Evolutionary conservation across 2,888 invertebrate species (phyloP).

Genomic region (Polymixis flavicincta): DNA sequence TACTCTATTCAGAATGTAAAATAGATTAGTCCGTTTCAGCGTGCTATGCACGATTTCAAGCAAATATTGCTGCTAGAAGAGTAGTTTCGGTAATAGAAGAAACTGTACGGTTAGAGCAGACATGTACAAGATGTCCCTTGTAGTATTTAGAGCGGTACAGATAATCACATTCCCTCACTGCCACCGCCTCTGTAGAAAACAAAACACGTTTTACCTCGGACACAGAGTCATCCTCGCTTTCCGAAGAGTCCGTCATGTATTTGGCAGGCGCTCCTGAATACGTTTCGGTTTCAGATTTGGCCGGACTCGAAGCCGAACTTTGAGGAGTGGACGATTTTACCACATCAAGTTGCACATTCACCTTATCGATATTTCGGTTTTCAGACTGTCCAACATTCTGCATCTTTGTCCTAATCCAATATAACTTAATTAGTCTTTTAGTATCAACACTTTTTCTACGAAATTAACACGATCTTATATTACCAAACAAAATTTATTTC

Average conservation of each 20-base stretch:
- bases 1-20: constrained; percentile 85
- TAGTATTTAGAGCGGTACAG: constrained; percentile 92
- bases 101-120: constrained; percentile 84
- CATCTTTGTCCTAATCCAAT: constrained; percentile 95
- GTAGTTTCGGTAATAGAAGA: constrained; percentile 78
- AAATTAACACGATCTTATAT: constrained; percentile 90
- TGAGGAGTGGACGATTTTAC: constrained; percentile 95
- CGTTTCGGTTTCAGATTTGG: constrained; percentile 96
- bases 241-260: constrained; percentile 98
- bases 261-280: constrained; percentile 96
- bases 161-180: constrained; percentile 90
- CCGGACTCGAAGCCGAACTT: constrained; percentile 95
- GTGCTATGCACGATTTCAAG: constrained; percentile 79
- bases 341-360: constrained; percentile 93
- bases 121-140: constrained; percentile 93
- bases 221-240: constrained; percentile 98
- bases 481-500: constrained; percentile 91
- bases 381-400: constrained; percentile 97
- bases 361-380: constrained; percentile 95
- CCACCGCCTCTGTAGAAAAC: constrained; percentile 90
- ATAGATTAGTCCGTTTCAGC: constrained; percentile 81
- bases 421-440: constrained; percentile 90
- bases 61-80: constrained; percentile 74
- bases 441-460: constrained; percentile 89
- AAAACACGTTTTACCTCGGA: constrained; percentile 96